phyloP scores from a whole-genome alignment of 2,888 invertebrate species.

The Melikaiella ostensackeni region DNA sequence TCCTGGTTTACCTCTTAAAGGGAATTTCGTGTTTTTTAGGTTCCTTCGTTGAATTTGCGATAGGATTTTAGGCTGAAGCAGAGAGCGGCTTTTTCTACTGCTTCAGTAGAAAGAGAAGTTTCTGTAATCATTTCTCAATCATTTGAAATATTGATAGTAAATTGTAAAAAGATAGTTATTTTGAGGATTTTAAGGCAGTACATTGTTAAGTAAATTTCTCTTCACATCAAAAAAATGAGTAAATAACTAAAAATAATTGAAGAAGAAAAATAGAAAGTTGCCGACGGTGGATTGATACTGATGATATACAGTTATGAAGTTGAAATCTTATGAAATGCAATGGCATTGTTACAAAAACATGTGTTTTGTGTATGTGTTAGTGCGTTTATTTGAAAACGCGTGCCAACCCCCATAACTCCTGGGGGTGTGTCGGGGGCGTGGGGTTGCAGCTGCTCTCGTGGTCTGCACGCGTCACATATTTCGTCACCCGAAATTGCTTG shows the following conservation, averaged over 20 bases:
- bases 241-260: background rate
- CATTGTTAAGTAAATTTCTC: background rate
- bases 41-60: background rate
- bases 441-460: slow-evolving; percentile 58
- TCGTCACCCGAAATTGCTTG: slow-evolving; percentile 46
- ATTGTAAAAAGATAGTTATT: too few species aligned
- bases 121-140: background rate
- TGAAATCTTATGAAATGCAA: background rate
- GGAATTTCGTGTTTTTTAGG: background rate
- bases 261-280: background rate
- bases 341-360: background rate
- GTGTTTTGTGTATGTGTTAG: background rate
- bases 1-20: background rate
- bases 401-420: slow-evolving; percentile 59
- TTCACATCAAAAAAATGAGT: background rate
- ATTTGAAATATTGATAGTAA: too few species aligned
- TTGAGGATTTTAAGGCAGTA: background rate
- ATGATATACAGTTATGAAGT: background rate
- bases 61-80: background rate
- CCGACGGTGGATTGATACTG: background rate
- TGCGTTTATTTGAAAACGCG: slow-evolving; percentile 59
- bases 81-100: background rate
- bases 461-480: slow-evolving; percentile 55
- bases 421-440: slow-evolving; percentile 75
- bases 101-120: background rate